phyloP scores from a whole-genome alignment of 2,113 vertebrate genomes.

The Podarcis muralis region DNA sequence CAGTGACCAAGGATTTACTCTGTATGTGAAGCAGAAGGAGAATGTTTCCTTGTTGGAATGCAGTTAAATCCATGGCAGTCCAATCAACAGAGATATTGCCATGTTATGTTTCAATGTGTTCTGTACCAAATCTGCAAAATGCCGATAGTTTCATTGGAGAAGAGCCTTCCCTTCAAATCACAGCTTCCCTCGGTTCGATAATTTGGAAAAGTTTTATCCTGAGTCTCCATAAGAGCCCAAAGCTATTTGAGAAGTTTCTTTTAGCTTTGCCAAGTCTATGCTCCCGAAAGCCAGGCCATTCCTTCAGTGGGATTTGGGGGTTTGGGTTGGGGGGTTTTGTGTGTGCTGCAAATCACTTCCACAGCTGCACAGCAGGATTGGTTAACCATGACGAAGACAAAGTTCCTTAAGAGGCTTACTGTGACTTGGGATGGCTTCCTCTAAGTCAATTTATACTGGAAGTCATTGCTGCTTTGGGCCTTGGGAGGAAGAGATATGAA shows the following conservation, averaged over 20 bases:
- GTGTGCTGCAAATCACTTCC: slow-evolving; percentile 34
- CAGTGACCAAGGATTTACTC: background rate
- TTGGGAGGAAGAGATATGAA: slow-evolving; percentile 66
- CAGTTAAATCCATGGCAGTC: background rate
- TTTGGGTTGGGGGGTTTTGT: background rate
- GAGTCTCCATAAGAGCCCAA: slow-evolving; percentile 12
- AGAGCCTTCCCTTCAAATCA: slow-evolving; percentile 17
- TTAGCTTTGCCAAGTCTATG: slow-evolving; percentile 7
- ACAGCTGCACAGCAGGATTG: slow-evolving; percentile 32
- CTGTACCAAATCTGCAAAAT: slow-evolving; percentile 2
- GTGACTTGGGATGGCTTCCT: slow-evolving; percentile 66
- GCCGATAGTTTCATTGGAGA: slow-evolving; percentile 2
- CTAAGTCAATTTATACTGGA: slow-evolving; percentile 67
- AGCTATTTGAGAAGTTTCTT: slow-evolving; percentile 35
- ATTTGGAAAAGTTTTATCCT: slow-evolving; percentile 39
- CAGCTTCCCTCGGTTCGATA: slow-evolving; percentile 19
- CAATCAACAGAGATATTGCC: background rate
- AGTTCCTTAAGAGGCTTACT: slow-evolving; percentile 74
- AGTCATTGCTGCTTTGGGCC: slow-evolving; percentile 72
- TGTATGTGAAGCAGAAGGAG: background rate
- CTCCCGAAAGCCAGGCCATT: slow-evolving; percentile 31
- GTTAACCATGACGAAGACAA: slow-evolving; percentile 69
- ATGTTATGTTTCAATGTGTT: background rate
- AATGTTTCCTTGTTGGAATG: background rate
- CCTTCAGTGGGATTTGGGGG: slow-evolving; percentile 45